Evolutionary conservation across 2,113 vertebrate genomes (phyloP).

Genomic region (Pseudorasbora parva): DNA sequence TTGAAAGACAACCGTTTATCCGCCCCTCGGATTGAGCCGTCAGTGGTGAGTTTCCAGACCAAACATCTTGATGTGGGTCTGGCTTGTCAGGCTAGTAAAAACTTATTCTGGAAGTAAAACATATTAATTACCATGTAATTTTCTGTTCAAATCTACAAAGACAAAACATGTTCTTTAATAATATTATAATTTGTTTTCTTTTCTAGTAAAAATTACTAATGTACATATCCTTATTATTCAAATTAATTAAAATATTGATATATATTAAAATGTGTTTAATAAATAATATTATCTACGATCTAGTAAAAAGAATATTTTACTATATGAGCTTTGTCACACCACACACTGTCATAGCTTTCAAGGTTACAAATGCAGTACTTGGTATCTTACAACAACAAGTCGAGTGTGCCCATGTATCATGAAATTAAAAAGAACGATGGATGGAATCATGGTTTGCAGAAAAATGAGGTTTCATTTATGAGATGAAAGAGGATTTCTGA

Average conservation of each 20-base stretch:
- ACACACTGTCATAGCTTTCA: not conserved
- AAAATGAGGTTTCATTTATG: not conserved
- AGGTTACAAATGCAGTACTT: not conserved
- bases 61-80: too few relatives aligned
- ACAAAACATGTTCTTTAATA: not conserved
- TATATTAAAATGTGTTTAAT: not conserved
- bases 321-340: not conserved
- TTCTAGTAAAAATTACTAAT: too few relatives aligned
- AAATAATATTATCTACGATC: too few relatives aligned
- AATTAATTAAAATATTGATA: too few relatives aligned
- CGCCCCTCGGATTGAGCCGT: too few relatives aligned
- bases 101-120: not conserved
- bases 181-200: not conserved
- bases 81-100: too few relatives aligned
- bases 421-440: not conserved
- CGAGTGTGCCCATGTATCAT: not conserved
- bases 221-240: too few relatives aligned
- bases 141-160: not conserved
- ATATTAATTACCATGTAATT: not conserved
- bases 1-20: too few relatives aligned
- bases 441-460: not conserved
- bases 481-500: not conserved
- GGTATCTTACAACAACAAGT: not conserved
- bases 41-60: too few relatives aligned
- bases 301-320: too few relatives aligned